These are phyloP conservation scores for Zaprionus ornatus DNA, from an alignment of 1,140 invertebrate species.

Conservation along the genomic window DNA sequence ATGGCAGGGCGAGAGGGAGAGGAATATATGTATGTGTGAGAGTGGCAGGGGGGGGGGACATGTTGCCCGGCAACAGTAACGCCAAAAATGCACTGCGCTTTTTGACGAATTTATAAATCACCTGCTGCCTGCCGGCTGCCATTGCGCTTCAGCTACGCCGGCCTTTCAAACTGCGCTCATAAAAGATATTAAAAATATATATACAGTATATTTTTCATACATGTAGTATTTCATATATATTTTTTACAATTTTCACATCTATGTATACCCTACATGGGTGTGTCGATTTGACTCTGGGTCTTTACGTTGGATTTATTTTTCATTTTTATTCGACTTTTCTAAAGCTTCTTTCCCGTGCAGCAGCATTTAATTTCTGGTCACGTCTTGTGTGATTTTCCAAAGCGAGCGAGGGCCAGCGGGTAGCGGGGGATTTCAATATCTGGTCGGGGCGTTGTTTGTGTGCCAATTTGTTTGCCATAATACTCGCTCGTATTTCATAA, in stretches of 20 bases:
- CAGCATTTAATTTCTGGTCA: constrained; percentile 76
- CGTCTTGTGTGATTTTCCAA: constrained; percentile 75
- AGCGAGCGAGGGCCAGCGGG: background rate
- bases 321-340: constrained; percentile 74
- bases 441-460: constrained; percentile 25
- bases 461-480: constrained; percentile 36
- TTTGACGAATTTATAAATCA: constrained; percentile 73
- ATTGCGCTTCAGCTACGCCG: constrained; percentile 38
- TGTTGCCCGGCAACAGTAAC: constrained; percentile 26
- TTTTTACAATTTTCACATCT: constrained; percentile 1
- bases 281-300: constrained; percentile 21
- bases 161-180: constrained; percentile 35
- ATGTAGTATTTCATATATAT: background rate
- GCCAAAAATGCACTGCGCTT: constrained; percentile 36
- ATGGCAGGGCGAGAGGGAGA: background rate
- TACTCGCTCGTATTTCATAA: constrained; percentile 28
- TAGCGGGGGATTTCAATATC: constrained; percentile 31
- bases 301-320: constrained; percentile 71
- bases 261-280: constrained; percentile 9
- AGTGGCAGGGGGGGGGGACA: too few species aligned
- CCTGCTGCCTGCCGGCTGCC: constrained; percentile 49
- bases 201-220: constrained; percentile 28
- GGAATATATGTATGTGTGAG: background rate
- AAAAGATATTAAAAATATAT: constrained; percentile 70
- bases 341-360: constrained; percentile 61